A percentile compares a stretch with the other conserved stretches of the same genome.
Evolutionary conservation across 2,113 vertebrate genomes (phyloP).

Genomic region (Labeo rohita): DNA sequence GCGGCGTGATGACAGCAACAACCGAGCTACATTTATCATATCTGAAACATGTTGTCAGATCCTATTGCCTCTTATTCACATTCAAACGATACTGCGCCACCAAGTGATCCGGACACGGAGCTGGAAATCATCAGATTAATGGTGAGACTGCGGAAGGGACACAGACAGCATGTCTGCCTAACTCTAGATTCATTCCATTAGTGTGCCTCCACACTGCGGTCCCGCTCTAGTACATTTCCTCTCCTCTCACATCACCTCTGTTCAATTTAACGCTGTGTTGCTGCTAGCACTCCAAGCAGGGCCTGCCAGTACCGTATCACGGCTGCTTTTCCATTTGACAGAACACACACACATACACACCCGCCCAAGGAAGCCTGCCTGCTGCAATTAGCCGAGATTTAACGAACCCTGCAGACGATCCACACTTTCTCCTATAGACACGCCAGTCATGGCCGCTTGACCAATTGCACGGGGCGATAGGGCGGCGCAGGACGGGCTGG

Average conservation of each 20-base stretch:
- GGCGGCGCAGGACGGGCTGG: not conserved
- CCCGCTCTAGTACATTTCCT: constrained; percentile 35
- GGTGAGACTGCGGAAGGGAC: constrained; percentile 16
- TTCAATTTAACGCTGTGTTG: constrained; percentile 39
- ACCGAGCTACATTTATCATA: constrained; percentile 5
- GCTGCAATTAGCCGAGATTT: constrained; percentile 33
- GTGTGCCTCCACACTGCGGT: constrained; percentile 24
- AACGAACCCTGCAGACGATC: constrained; percentile 29
- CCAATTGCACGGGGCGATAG: not conserved
- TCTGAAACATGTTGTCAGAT: constrained; percentile 33
- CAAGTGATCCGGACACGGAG: constrained; percentile 21
- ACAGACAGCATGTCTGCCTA: constrained; percentile 36
- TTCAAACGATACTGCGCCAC: constrained; percentile 14
- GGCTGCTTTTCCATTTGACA: constrained; percentile 40
- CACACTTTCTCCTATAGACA: not conserved
- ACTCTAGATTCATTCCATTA: constrained; percentile 46
- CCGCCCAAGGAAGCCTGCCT: not conserved
- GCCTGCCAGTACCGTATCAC: constrained; percentile 21
- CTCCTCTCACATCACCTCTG: constrained; percentile 38
- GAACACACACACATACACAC: constrained; percentile 16
- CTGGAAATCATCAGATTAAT: constrained; percentile 42
- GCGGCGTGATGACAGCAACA: not conserved
- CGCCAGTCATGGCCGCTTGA: constrained; percentile 6
- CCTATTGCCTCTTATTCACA: constrained; percentile 28
- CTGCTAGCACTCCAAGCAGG: not conserved